A percentile compares a stretch with the other conserved stretches of the same genome.
Evolutionary conservation across 2,888 invertebrate species (phyloP).

Genomic region (Sesamia inferens): DNA sequence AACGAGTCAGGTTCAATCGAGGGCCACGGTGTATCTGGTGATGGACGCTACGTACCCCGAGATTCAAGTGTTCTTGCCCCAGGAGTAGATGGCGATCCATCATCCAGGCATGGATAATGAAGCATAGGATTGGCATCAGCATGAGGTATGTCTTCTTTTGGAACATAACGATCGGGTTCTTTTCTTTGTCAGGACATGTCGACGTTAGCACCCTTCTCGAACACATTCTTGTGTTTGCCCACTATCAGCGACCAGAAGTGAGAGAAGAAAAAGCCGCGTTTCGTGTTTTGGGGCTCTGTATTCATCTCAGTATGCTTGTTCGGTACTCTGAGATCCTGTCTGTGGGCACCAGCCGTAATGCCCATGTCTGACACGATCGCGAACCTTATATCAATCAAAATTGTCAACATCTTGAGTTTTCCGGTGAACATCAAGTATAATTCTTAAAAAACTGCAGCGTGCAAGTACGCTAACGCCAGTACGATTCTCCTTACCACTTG

Average conservation of each 20-base stretch:
- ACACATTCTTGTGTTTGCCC: conserved; percentile 97
- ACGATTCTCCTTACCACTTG: conserved; percentile 93
- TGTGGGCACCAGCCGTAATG: conserved; percentile 98
- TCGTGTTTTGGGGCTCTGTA: conserved; percentile 97
- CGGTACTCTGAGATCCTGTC: conserved; percentile 93
- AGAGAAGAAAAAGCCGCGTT: conserved; percentile 97
- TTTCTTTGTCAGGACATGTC: conserved; percentile 96
- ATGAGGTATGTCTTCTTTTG: conserved; percentile 91
- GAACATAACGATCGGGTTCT: conserved; percentile 95
- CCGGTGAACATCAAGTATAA: conserved; percentile 87
- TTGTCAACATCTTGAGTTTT: conserved; percentile 84
- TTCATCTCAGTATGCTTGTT: conserved; percentile 96
- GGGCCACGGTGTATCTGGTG: too few relatives aligned
- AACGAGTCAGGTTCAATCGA: too few relatives aligned
- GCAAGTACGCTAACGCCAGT: conserved; percentile 92
- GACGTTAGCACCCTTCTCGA: conserved; percentile 94
- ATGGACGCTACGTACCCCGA: too few relatives aligned
- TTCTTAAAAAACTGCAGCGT: conserved; percentile 91
- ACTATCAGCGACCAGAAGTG: conserved; percentile 98
- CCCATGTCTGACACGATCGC: conserved; percentile 93
- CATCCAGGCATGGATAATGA: too few relatives aligned
- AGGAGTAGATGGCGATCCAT: too few relatives aligned
- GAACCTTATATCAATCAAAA: conserved; percentile 77
- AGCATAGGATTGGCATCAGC: too few relatives aligned
- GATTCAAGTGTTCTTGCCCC: too few relatives aligned